Evolutionary conservation across 2,888 invertebrate genomes (phyloP).

Genomic region (Polyommatus iphigenia): DNA sequence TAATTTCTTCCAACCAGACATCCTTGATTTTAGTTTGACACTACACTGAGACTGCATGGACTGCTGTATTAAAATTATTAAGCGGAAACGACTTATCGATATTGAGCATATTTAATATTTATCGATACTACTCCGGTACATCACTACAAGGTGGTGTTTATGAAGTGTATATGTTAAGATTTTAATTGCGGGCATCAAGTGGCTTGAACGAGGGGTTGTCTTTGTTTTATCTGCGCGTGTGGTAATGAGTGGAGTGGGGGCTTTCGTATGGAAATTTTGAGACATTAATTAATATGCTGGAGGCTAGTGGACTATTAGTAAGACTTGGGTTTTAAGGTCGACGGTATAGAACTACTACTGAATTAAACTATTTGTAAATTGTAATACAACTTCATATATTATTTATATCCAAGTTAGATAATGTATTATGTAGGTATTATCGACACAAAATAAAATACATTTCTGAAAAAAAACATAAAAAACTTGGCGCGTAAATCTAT

Average conservation of each 20-base stretch:
- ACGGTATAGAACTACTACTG: neutral
- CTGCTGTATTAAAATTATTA: too few species aligned
- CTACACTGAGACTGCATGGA: too few species aligned
- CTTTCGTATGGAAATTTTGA: conserved; percentile 32
- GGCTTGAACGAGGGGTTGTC: conserved; percentile 56
- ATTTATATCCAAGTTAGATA: neutral
- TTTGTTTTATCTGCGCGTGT: conserved; percentile 51
- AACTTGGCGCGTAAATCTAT: neutral
- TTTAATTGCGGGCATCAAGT: conserved; percentile 77
- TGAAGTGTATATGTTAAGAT: conserved; percentile 74
- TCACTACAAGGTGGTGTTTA: conserved; percentile 61
- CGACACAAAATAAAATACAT: neutral
- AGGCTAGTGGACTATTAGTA: conserved; percentile 18
- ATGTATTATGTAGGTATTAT: neutral
- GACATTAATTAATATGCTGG: conserved; percentile 21
- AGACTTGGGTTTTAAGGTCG: neutral
- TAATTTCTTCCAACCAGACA: too few species aligned
- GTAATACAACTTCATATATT: neutral
- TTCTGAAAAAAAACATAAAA: neutral
- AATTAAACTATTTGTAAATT: neutral
- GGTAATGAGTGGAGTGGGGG: conserved; percentile 43
- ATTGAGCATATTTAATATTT: conserved; percentile 24
- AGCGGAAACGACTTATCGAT: too few species aligned
- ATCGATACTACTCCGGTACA: conserved; percentile 44
- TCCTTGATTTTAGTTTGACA: too few species aligned